Evolutionary conservation across 2,797 vertebrate genomes (phyloP), one percentile per base, ranked within the genome.

Genomic region (Scolopax rusticola): DNA sequence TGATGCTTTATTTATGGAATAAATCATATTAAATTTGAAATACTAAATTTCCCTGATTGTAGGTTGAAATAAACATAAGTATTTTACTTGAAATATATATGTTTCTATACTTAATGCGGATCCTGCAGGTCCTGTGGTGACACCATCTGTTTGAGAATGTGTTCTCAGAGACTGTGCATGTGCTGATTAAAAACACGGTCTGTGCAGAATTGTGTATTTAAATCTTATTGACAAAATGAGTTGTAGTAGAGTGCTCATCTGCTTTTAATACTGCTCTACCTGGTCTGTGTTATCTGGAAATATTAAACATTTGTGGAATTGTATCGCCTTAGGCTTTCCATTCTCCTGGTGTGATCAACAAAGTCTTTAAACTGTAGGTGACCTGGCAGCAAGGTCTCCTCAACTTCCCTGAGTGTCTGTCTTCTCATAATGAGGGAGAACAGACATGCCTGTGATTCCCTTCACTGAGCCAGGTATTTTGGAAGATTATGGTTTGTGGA

Each of bases 351-450:
- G 33, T 56, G 36, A 70, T 50, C 23, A 38, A 21, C 28, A 13
- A 33, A 47, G 32, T 14, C 25, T 67, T 7, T 6, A 8, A 70
- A 40, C 11, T 5, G 51, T 38, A 19, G 38, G 30, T 84, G 80
- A 47, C 50, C 16, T 36, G 32, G 38, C 38, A 57, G 33, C 64
- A n/a, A 18, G 7, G 40, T 54, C 67, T 74, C 12, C 40, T 51
- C 33, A 32, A 23, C 43, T 56, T 70, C 43, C 6, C 2, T 4
- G 18, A 57, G 33, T 12, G 25, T 56, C 24, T 18, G 18, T 27
- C 11, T 7, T 40, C 63, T 17, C 1, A 1, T 21, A n/a, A 43
- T 0, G 6, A 81, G 19, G 13, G 11, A 23, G 11, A 36, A 28
- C 6, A 4, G 63, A 43, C 0, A 4, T 30, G 30, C 32, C 45